Percentiles rank a stretch among this genome's conserved stretches.
These are phyloP conservation scores for Myrmecophaga tridactyla DNA, from an alignment of 2,113 vertebrate genomes.

Conservation along the genomic window DNA sequence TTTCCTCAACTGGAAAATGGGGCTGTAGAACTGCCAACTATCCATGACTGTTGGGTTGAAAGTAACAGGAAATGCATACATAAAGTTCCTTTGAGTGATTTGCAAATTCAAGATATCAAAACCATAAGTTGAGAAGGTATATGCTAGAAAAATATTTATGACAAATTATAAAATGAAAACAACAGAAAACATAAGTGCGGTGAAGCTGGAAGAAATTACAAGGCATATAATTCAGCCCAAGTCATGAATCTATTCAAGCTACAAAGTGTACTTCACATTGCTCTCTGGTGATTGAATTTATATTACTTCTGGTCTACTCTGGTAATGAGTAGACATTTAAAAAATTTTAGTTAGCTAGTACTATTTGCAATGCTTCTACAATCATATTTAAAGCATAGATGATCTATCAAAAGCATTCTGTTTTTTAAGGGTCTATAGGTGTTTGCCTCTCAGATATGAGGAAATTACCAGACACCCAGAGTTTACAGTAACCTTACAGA, in stretches of 20 bases:
- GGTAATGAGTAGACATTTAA: not conserved
- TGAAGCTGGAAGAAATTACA: constrained; percentile 25
- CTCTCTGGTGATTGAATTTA: not conserved
- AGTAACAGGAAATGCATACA: not conserved
- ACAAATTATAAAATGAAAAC: not conserved
- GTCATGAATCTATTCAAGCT: constrained; percentile 1
- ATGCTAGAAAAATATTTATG: not conserved
- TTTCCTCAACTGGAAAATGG: not conserved
- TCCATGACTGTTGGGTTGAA: not conserved
- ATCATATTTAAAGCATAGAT: constrained; percentile 5
- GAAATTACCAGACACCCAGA: constrained; percentile 65
- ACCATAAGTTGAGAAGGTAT: not conserved
- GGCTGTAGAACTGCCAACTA: not conserved
- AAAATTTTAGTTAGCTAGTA: constrained; percentile 1
- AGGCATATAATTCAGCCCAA: not conserved
- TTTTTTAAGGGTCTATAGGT: constrained; percentile 62
- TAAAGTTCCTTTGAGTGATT: not conserved
- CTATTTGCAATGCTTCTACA: not conserved
- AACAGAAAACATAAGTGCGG: not conserved
- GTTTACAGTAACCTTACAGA: constrained; percentile 63
- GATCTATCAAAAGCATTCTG: not conserved
- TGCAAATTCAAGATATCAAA: not conserved
- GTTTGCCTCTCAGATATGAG: constrained; percentile 55
- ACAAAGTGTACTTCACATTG: not conserved
- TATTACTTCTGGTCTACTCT: not conserved